Conservation (phyloP, 2,113 vertebrate genomes). For the Ailuropoda melanoleuca region DNA sequence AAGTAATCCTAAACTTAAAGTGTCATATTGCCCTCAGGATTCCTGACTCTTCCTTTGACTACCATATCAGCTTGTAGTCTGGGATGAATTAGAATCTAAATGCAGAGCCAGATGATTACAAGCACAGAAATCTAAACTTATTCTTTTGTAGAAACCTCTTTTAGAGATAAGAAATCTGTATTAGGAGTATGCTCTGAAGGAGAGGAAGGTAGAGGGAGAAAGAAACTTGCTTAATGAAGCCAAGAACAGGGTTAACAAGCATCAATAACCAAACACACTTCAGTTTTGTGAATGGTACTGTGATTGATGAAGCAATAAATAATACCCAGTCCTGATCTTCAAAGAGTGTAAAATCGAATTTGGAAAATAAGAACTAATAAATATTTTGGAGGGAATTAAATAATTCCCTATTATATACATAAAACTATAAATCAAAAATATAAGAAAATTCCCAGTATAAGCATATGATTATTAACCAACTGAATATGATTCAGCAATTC, state of each 20-base stretch:
- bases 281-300: constrained; percentile 12
- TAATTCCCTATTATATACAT: background rate
- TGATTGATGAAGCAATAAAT: background rate
- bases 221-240: constrained; percentile 22
- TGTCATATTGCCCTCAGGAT: background rate
- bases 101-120: background rate
- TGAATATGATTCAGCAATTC: background rate
- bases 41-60: background rate
- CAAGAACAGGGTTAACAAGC: background rate
- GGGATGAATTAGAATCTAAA: background rate
- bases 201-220: background rate
- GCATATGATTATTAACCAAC: background rate
- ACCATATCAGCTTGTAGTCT: background rate
- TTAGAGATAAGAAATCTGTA: background rate
- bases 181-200: background rate
- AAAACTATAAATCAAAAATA: background rate
- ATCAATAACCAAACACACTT: constrained; percentile 5
- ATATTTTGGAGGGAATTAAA: background rate
- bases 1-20: background rate
- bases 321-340: background rate
- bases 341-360: background rate
- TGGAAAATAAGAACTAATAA: background rate
- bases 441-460: background rate
- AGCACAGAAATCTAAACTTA: background rate
- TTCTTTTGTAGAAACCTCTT: background rate